Evolutionary conservation across 2,113 vertebrate species (phyloP), one percentile per base, ranked within the genome.

Genomic region (Corapipo altera): DNA sequence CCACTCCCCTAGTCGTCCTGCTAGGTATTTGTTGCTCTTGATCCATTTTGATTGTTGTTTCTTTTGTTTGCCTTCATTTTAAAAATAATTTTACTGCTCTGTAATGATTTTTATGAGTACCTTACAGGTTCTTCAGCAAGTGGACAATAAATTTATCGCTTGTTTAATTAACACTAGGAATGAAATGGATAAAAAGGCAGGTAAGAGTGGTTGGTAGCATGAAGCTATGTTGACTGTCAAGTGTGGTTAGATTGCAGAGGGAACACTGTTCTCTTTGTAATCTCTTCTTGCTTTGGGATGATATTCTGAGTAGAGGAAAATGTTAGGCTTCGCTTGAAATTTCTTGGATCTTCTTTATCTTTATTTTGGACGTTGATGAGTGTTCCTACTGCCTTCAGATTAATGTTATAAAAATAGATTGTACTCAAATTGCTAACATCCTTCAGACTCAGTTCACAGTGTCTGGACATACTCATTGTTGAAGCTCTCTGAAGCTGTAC

Each of bases 81-180:
- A 30, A 93, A 79, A 86, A 78, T 70, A 28, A 57, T 94, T 87
- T 93, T 93, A 76, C 82, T 52, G 71, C 28, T 62, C 20, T 65
- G 76, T 30, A 85, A 37, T 76, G 41, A 57, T 78, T 96, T 89
- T 71, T 95, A 39, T 97, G 62, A 93, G 89, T 97, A 43, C 95
- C 19, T 88, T 97, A 33, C 95, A 99, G 99, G 99, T 99, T 86
- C 98, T 99, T 93, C 98, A 99, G 97, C 99, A 99, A 98, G 99
- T 99, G 96, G 99, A 99, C 97, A 99, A 98, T 97, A 99, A 99
- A 97, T 99, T 99, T 95, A 99, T 99, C 6, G 99, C 98, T n/a
- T 99, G 99, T 97, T 98, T 99, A 89, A 99, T 99, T 95, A 98
- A 98, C 86, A 99, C 99, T 33, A 98, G 96, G 89, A 92, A 88